Conservation (phyloP, 2,797 vertebrate species). For the Petrocephalus sullivani region DNA sequence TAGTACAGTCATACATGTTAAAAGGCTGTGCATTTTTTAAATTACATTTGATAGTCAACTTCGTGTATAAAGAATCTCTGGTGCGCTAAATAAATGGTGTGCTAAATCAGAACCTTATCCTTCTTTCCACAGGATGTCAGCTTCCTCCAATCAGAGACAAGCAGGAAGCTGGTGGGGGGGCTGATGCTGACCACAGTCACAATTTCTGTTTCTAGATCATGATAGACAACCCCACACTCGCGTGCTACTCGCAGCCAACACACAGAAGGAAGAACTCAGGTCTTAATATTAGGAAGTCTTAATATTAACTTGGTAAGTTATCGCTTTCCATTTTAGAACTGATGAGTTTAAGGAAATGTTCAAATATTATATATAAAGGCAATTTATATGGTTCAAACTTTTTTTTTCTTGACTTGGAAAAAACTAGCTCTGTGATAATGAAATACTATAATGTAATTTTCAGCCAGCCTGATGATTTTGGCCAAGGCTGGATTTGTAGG, state of each 20-base stretch:
- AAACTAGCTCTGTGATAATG: neutral
- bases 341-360: neutral
- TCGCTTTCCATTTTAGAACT: neutral
- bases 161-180: constrained; percentile 51
- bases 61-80: neutral
- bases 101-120: neutral
- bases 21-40: neutral
- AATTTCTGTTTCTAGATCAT: neutral
- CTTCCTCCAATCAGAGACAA: constrained; percentile 51
- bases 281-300: neutral
- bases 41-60: neutral
- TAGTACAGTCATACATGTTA: neutral
- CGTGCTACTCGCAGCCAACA: neutral
- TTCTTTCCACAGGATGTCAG: constrained; percentile 9
- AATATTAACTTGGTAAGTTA: neutral
- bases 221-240: neutral
- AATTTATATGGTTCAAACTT: neutral
- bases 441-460: neutral
- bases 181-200: neutral
- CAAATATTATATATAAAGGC: neutral
- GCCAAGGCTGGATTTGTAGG: neutral
- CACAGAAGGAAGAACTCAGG: constrained; percentile 5
- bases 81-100: no score
- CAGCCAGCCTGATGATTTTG: neutral
- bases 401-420: neutral